Evolutionary conservation across 2,113 vertebrate genomes (phyloP), one percentile per base, ranked within the genome.

Genomic region (Gymnobelideus leadbeateri): DNA sequence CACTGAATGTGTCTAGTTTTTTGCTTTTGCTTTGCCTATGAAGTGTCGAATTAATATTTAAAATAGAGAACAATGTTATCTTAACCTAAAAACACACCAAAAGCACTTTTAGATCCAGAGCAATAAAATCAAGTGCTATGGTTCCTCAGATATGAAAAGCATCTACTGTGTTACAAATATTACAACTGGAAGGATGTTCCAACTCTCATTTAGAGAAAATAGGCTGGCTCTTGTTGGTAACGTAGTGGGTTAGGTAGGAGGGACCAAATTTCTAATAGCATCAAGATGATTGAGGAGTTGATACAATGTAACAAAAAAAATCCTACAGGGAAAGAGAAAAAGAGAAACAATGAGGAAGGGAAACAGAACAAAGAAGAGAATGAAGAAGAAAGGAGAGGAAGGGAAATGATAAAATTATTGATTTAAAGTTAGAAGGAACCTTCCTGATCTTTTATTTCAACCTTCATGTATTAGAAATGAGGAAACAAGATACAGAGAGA

Each of bases 41-140:
- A 95, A 97, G 57, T 16, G 1, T 28, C 21, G 7, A 46, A 54
- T 90, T 94, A 93, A 93, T 97, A 95, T 95, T 97, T 96, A 93
- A 97, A 94, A 90, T 23, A 94, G 26, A 95, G 51, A 96, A 94
- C 89, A 91, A 89, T 68, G 94, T 55, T 96, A 11, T 84, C 95
- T 96, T 23, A 16, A 89, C 21, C 53, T 91, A 50, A 92, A 97
- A 96, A 91, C 46, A 92, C 31, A 21, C 51, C 0, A 31, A 46
- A 94, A 57, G 26, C 90, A 92, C 90, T 94, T 96, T 94, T 91
- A 93, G 68, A 84, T 93, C 46, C 51, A 10, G 0, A 93, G 26
- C 50, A 47, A 91, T 90, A 92, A 95, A 93, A 46, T 90, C 49
- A 93, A 28, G 55, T 3, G 49, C 26, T 28, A 0, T 91, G 51